phyloP scores from a whole-genome alignment of 1,140 invertebrate genomes.

The Stegodyphus mimosarum region DNA sequence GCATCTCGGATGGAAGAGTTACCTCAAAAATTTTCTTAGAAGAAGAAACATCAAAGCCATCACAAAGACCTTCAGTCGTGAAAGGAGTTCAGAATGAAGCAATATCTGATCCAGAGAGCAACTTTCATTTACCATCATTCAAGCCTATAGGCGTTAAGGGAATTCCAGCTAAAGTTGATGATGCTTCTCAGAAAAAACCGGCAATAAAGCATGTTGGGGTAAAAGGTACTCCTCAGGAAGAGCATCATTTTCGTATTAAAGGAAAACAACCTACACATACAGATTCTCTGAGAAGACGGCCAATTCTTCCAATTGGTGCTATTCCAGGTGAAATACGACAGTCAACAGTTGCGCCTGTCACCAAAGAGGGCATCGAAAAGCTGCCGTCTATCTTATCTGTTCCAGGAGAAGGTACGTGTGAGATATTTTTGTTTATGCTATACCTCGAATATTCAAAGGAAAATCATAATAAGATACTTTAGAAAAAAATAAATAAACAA shows the following conservation, averaged over 20 bases:
- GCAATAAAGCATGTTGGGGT: background rate
- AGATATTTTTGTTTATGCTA: background rate
- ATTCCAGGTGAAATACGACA: slow-evolving; percentile 36
- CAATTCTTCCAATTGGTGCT: background rate
- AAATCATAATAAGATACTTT: too few species aligned
- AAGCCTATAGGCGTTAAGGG: too few species aligned
- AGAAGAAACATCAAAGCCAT: too few species aligned
- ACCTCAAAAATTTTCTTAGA: too few species aligned
- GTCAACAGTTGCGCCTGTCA: background rate
- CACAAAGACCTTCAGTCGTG: too few species aligned
- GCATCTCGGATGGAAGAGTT: too few species aligned
- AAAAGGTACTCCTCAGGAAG: slow-evolving; percentile 4
- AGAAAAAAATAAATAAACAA: too few species aligned
- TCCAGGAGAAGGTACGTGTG: slow-evolving; percentile 50
- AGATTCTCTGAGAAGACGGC: background rate
- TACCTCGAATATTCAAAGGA: too few species aligned
- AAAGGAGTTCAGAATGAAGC: too few species aligned
- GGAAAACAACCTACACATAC: slow-evolving; percentile 2
- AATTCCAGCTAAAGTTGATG: too few species aligned
- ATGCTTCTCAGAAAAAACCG: background rate
- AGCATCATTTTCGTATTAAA: background rate
- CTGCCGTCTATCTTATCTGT: slow-evolving; percentile 4
- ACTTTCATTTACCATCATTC: too few species aligned
- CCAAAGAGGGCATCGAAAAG: background rate
- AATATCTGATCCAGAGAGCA: too few species aligned